Evolutionary conservation across 2,113 vertebrate genomes (phyloP), one percentile per base, ranked within the genome.

Genomic region (Callochromis pleurospilus): DNA sequence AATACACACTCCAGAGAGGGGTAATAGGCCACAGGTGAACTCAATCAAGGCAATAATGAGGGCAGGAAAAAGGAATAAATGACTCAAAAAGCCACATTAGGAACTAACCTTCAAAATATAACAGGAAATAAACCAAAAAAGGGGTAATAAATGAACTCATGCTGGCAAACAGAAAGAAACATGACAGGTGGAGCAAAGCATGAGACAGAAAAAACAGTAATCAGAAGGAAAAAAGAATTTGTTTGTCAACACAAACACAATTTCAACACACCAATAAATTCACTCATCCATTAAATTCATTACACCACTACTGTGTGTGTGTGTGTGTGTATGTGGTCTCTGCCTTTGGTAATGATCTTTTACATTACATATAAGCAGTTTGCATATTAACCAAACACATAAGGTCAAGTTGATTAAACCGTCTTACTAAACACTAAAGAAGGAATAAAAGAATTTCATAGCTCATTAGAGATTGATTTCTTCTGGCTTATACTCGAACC

Each of bases 391-490:
- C 55, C 19, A 36, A 36, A 38, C 24, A 49, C n/a, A 24, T n/a
- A 1, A 75, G 36, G 53, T 42, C 8, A 9, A 40, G 13, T 17
- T 53, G 10, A 82, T 82, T 36, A 86, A n/a, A 29, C 9, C 1
- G 1, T 56, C 9, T 56, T 21, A 85, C 38, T 51, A 83, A 83
- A 83, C 5, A n/a, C 45, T 79, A 53, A 29, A 82, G 51, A 83
- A 81, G 81, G 49, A 88, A 62, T 86, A 82, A 51, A 86, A 77
- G n/a, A 85, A 80, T 90, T 87, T 91, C 85, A 83, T 3, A 83
- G 86, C 79, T 91, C 91, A 93, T 93, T 91, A 88, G n/a, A 6
- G 36, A 36, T 58, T 54, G 88, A 83, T 90, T 85, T 83, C 81
- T 89, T 53, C 83, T 58, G 31, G 49, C 10, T 38, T 40, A 58